phyloP scores from a whole-genome alignment of 2,113 vertebrate species.

The Erythrocebus patas region DNA sequence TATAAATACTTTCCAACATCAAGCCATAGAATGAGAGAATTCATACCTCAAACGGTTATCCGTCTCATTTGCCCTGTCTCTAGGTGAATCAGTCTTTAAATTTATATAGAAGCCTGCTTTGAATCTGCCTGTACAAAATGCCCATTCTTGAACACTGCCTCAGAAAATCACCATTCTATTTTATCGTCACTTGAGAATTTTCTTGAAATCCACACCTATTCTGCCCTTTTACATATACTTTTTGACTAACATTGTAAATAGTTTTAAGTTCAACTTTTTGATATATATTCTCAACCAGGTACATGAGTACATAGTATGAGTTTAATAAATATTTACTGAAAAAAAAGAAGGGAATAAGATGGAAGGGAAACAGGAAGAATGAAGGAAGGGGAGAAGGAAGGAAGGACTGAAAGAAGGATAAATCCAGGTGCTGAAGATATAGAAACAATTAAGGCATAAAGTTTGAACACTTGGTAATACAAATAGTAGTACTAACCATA shows the following conservation, averaged over 20 bases:
- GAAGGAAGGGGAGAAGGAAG: neutral
- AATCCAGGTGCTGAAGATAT: neutral
- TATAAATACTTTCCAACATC: neutral
- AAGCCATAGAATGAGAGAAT: neutral
- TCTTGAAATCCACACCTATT: neutral
- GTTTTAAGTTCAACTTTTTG: neutral
- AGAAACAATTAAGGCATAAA: neutral
- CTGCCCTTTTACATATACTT: neutral
- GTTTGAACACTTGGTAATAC: neutral
- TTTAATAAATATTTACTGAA: slow-evolving; percentile 10
- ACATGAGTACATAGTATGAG: neutral
- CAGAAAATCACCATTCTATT: neutral
- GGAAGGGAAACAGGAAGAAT: neutral
- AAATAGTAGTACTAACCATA: neutral
- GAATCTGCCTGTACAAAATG: neutral
- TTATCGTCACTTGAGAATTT: slow-evolving; percentile 10
- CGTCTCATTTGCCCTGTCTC: neutral
- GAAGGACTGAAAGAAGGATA: too few relatives aligned
- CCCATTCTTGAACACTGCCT: neutral
- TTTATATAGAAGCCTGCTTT: neutral
- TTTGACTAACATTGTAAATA: neutral
- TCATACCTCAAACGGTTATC: neutral
- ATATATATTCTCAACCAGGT: neutral
- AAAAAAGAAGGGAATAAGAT: neutral
- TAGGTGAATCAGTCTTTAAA: neutral